Percentiles rank a stretch among this genome's conserved stretches.
Conservation (phyloP, 2,113 vertebrate species). For the Aleadryas rufinucha region DNA sequence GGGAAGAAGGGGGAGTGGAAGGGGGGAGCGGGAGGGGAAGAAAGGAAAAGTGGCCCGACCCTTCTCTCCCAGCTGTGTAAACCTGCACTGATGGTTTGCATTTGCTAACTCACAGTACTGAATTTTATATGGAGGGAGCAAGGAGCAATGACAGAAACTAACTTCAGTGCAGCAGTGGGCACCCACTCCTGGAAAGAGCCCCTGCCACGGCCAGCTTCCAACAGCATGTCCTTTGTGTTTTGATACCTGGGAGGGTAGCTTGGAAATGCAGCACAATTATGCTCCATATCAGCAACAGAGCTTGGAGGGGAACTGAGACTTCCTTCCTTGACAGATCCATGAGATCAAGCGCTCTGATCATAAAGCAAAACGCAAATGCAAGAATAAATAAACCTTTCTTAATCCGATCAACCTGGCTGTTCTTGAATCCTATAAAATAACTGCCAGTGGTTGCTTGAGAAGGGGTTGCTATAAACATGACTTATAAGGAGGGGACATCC, state of each 20-base stretch:
- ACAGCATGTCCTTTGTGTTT: not conserved
- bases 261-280: not conserved
- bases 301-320: not conserved
- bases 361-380: not conserved
- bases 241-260: not conserved
- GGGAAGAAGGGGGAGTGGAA: not conserved
- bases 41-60: not conserved
- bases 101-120: not conserved
- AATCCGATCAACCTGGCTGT: conserved; percentile 4
- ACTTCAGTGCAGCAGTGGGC: not conserved
- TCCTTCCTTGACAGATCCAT: not conserved
- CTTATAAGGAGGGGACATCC: not conserved
- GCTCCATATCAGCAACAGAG: not conserved
- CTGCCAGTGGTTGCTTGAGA: conserved; percentile 10
- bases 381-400: conserved; percentile 26
- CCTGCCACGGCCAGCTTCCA: not conserved
- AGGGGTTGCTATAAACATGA: conserved; percentile 27
- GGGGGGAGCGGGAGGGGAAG: accelerated
- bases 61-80: not conserved
- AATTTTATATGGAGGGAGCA: not conserved
- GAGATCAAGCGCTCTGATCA: not conserved
- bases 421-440: conserved; percentile 27
- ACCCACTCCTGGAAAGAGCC: not conserved
- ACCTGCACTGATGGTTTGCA: not conserved
- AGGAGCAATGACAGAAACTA: not conserved